Base-by-base conservation (phyloP, 2,888 invertebrate species). In the Pegoplata infirma region DNA sequence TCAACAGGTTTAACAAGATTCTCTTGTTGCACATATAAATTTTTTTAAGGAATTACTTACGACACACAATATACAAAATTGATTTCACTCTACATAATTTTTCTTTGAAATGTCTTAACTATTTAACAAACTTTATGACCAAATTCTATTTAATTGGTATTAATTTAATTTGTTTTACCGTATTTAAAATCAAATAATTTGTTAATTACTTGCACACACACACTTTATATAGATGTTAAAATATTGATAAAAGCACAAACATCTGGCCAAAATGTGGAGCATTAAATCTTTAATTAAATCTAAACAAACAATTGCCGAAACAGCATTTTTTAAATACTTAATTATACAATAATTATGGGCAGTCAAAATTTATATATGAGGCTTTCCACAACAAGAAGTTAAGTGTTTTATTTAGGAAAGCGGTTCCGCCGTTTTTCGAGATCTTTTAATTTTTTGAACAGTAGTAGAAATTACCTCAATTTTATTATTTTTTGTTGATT, bases 121-220 rank as follows among this genome's bases (percentile, higher is more conserved):
- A 28, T n/a, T n/a, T n/a, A 28, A 4, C 28, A 28, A 28, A 8
- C 28, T 28, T 6, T 8, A 36, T 14, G 19, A 21, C 72, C 61
- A 72, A 72, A 72, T 76, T 61, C 28, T 56, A 67, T 56, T 56
- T 63, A 77, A 72, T 77, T 67, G 67, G 7, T 67, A 46, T 46
- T 53, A 28, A 55, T 56, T 32, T 6, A 19, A 64, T 25, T 55
- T 8, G 56, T 51, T 32, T 16, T 44, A 25, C 72, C 72, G 51
- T 49, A 63, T 67, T 61, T 51, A 44, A 36, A 47, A 23, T 19
- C n/a, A 67, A 67, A 73, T 32, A 77, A 58, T 64, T 72, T 72
- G 56, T 68, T 58, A 73, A 63, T 63, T 63, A 14, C 14, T 46
- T 28, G 58, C n/a, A n/a, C n/a, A n/a, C n/a, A n/a, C n/a, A n/a